Conservation (phyloP, 2,113 vertebrate species). For the Pedionomus torquatus region DNA sequence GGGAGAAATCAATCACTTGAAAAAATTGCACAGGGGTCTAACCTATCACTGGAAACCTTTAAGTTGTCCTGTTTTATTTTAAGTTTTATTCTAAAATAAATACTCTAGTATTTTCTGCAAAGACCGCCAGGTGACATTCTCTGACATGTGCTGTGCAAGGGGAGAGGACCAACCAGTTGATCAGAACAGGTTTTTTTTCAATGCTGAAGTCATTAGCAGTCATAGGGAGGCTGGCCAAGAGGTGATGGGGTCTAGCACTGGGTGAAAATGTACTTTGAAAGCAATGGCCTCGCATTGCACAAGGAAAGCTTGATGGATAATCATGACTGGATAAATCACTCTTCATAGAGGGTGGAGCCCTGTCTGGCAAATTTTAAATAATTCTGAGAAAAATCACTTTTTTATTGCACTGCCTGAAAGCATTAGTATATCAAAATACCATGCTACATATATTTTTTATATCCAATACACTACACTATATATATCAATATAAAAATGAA, state of each 20-base stretch:
- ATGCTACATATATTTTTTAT: not conserved
- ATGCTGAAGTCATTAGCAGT: not conserved
- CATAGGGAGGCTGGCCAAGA: not conserved
- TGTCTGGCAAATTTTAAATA: not conserved
- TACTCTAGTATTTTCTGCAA: not conserved
- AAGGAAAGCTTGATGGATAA: not conserved
- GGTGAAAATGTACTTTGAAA: not conserved
- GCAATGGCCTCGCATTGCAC: not conserved
- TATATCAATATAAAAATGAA: not conserved
- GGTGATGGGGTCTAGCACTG: not conserved
- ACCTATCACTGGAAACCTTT: accelerated
- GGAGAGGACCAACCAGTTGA: not conserved
- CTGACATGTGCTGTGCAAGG: not conserved
- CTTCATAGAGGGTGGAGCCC: not conserved
- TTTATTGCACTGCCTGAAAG: not conserved
- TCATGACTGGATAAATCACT: not conserved
- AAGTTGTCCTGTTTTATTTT: not conserved
- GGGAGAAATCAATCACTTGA: not conserved
- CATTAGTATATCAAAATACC: not conserved
- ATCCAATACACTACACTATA: not conserved
- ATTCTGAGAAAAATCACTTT: conserved; percentile 1
- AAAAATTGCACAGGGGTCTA: not conserved
- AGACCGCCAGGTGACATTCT: not conserved
- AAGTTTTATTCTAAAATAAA: not conserved
- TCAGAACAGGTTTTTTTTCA: not conserved